Base-by-base conservation (phyloP, 2,113 vertebrate species). In the Semicossyphus pulcher region DNA sequence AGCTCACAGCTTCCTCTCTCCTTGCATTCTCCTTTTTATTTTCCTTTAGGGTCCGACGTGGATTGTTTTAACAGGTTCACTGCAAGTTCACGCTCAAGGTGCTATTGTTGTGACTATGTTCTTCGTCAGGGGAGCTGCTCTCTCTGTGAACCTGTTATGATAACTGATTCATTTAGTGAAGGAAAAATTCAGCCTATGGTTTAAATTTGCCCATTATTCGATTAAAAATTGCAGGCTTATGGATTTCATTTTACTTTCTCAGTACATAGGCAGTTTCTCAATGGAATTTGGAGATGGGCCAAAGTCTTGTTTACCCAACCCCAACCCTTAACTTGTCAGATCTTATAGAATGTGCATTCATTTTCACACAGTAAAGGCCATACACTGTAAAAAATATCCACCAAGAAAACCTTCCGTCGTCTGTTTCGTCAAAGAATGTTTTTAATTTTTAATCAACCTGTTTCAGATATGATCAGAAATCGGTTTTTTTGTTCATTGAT, bases 11-110 rank as follows among this genome's bases (percentile, higher is more conserved):
- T 87, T 87, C 77, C 74, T 76, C 48, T 26, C 6, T n/a, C 73
- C 63, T 70, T 25, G 28, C 70, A 59, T 52, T 62, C 34, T 53
- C 14, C 10, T 0, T 58, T 72, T 60, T 75, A 68, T 81, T 89
- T 65, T 21, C 51, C 72, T 58, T 57, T 2, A 45, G 29, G 36
- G 41, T 72, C 16, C 11, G 0, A 29, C 59, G 20, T 4, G 60
- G 66, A 76, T 73, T 66, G 64, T 89, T 83, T 78, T 25, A 62
- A 48, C 53, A 65, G 77, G 70, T 73, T 87, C 78, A 81, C 7
- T 0, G 14, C 44, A 32, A 81, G 80, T 85, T 83, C 76, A 54
- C 37, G 25, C 67, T 52, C 37, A 60, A 72, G 77, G 76, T 72
- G 66, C 54, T 63, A 34, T 57, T 75, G 75, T 83, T 77, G 44